Base-by-base conservation (phyloP, 2,797 vertebrate genomes). In the Falco berigora region DNA sequence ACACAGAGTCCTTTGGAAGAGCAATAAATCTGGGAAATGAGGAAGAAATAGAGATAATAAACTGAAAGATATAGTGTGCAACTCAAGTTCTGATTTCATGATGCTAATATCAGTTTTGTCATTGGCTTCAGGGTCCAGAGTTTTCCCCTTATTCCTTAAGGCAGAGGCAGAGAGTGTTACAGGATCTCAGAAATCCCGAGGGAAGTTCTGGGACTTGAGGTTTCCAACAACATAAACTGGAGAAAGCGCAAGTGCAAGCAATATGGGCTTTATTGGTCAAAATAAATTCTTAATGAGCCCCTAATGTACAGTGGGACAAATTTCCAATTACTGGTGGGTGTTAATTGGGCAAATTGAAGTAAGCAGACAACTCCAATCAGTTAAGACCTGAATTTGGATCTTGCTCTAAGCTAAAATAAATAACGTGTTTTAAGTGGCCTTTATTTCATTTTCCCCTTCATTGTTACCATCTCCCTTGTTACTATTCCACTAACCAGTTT, bases 21-120 rank as follows among this genome's bases (percentile, higher is more conserved):
- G 64, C 61, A 92, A 78, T 92, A 97, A 97, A 97, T 95, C 78
- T 64, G 67, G 12, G 42, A 56, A 86, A 76, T 72, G 38, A 67
- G 75, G 90, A 84, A 93, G 86, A 82, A 90, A 67, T 19, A 83
- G 50, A 80, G 69, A 91, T 56, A 86, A 94, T 81, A 92, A 81
- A 68, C 69, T 69, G 47, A 64, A 84, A 86, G 50, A 59, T 36
- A 34, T 3, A 83, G 8, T 24, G 19, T 90, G 53, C 34, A 61
- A 75, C 78, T 84, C 27, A 59, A 73, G 59, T 81, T 83, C 76
- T 78, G 73, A 30, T 88, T 94, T 90, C 25, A 69, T 10, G 73
- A 30, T 81, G 52, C 44, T 85, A 73, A 23, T 73, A 86, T 30
- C 44, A 52, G n/a, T 69, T 94, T 69, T 90, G 38, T 62, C 9